These are phyloP conservation scores for Arizona elegans DNA, from an alignment of 2,113 vertebrate genomes.

Conservation along the genomic window DNA sequence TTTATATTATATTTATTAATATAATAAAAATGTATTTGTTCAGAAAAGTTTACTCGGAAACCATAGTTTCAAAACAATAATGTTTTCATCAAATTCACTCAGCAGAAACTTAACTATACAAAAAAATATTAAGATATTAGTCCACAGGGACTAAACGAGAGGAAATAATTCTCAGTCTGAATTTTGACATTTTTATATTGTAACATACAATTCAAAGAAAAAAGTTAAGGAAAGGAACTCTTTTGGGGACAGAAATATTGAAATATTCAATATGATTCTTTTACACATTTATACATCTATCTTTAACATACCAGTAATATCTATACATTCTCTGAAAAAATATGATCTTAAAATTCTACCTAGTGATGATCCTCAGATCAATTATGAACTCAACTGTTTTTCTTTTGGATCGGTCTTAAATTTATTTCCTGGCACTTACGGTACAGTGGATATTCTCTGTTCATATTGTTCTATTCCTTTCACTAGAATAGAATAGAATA, in stretches of 20 bases:
- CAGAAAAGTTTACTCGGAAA: background rate
- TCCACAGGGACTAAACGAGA: background rate
- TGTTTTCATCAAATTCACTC: background rate
- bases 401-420: too few species aligned
- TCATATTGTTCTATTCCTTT: too few species aligned
- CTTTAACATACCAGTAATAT: background rate
- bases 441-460: background rate
- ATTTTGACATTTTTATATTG: background rate
- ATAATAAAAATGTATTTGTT: background rate
- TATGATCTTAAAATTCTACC: background rate
- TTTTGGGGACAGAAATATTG: background rate
- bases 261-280: background rate
- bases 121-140: background rate
- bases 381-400: too few species aligned
- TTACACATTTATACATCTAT: background rate
- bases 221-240: background rate
- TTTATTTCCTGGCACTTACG: background rate
- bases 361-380: background rate
- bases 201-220: background rate
- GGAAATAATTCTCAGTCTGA: background rate
- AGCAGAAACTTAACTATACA: background rate
- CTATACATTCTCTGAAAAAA: background rate
- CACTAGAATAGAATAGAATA: too few species aligned
- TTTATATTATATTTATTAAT: too few species aligned
- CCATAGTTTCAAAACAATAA: background rate